Base-by-base conservation (phyloP, 2,113 vertebrate genomes). In the Formicarius rufipectus region DNA sequence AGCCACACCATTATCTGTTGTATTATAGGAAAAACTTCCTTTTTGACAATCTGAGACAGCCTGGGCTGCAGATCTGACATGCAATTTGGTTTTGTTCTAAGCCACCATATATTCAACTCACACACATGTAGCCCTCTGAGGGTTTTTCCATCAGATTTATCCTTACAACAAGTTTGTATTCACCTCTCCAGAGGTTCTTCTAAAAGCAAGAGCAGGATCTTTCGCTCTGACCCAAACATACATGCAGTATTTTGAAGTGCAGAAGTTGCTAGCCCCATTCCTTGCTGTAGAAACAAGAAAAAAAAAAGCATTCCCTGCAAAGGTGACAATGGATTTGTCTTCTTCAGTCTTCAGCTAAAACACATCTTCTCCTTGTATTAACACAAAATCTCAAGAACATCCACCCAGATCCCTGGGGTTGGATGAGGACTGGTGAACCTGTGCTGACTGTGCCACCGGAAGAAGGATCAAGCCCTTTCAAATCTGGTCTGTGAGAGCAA, bases 401-500 rank as follows among this genome's bases (percentile, higher is more conserved):
- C 59, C 30, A 42, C 27, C 9, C 3, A 1, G 42, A 59, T 40
- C 35, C 52, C 12, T 25, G 30, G 28, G 25, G 6, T 21, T 93
- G 7, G 7, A 22, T 33, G 33, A 49, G 35, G 23, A 56, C 12
- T 2, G 4, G 14, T 45, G 62, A 90, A 40, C 6, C 40, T 60
- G 24, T 21, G 24, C 62, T 63, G 47, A 59, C 19, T 31, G 33
- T 31, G n/a, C 28, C 60, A 30, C 33, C 15, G 49, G 27, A 76
- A 73, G 17, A 66, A 72, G 28, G 49, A 69, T 27, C 14, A 60
- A 82, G 27, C 5, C 12, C 42, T 45, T 81, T 84, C 55, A 74
- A 35, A 52, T 39, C 23, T 27, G 22, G 24, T 44, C 52, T 35
- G 8, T 2, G 23, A 50, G 25, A 73, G 9, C 0, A 0, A 63